Conservation (phyloP, 2,113 vertebrate species). For the Campylomormyrus tamandua region DNA sequence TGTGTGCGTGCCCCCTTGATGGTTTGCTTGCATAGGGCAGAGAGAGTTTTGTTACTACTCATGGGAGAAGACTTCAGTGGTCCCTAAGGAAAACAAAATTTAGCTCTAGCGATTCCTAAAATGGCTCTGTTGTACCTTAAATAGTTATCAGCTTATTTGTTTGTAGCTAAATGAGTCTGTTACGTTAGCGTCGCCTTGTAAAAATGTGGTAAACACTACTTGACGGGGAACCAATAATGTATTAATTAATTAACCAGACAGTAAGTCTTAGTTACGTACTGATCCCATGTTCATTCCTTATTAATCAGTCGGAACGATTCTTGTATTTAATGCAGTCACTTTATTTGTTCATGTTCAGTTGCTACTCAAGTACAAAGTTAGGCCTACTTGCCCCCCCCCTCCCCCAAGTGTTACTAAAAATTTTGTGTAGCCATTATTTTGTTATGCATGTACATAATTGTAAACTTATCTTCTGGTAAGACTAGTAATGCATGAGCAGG, state of each 20-base stretch:
- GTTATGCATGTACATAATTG: not conserved
- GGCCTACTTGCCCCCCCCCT: not conserved
- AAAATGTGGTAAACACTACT: not conserved
- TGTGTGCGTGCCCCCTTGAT: not conserved
- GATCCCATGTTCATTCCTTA: not conserved
- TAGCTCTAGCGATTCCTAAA: not conserved
- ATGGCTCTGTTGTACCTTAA: not conserved
- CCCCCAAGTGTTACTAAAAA: not conserved
- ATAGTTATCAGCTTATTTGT: not conserved
- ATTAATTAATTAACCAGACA: not conserved
- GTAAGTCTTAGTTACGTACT: not conserved
- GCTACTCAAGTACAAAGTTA: not conserved
- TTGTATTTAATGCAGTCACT: not conserved
- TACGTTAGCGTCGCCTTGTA: not conserved
- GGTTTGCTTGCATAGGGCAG: conserved; percentile 2
- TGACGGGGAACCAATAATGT: not conserved
- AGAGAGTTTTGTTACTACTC: not conserved
- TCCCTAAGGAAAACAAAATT: not conserved
- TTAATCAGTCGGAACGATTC: not conserved
- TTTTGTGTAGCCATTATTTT: not conserved
- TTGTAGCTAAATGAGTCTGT: not conserved
- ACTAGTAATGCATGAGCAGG: not conserved
- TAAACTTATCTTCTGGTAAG: not conserved
- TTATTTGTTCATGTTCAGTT: not conserved
- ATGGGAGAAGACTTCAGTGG: not conserved